Evolutionary conservation across 1,140 invertebrate species (phyloP).

Genomic region (Rhagoletis pomonella): DNA sequence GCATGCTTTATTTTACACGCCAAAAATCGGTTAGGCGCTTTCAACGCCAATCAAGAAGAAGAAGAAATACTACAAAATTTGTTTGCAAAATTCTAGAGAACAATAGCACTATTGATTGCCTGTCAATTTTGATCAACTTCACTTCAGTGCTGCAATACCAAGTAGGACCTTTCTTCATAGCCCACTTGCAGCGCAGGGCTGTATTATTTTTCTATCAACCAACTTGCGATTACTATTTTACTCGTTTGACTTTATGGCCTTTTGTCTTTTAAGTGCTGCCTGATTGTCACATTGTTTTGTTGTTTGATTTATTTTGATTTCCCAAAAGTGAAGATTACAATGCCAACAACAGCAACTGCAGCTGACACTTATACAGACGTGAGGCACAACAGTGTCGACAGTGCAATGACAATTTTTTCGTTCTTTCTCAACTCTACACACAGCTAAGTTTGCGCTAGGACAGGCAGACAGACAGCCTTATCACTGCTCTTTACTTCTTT

Average conservation of each 20-base stretch:
- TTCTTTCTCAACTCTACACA: neutral
- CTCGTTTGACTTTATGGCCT: neutral
- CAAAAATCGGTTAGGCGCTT: too few relatives aligned
- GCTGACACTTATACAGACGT: neutral
- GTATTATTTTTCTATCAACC: too few relatives aligned
- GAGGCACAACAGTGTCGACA: neutral
- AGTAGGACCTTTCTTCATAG: neutral
- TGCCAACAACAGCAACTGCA: neutral
- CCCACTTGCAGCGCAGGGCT: too few relatives aligned
- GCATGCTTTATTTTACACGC: too few relatives aligned
- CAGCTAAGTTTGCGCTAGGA: neutral
- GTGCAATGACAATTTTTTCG: neutral
- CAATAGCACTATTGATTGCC: constrained; percentile 5
- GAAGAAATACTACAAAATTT: neutral
- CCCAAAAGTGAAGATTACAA: constrained; percentile 16
- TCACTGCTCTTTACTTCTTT: neutral
- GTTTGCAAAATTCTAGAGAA: neutral
- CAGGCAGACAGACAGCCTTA: neutral
- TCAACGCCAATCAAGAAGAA: too few relatives aligned
- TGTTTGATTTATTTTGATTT: constrained; percentile 48
- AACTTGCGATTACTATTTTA: neutral
- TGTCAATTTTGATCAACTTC: neutral
- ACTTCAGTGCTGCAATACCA: neutral
- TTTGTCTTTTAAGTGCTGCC: constrained; percentile 28
- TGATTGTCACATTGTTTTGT: constrained; percentile 33